Base-by-base conservation (phyloP, 2,797 vertebrate species). In the Gymnothorax reevesii region DNA sequence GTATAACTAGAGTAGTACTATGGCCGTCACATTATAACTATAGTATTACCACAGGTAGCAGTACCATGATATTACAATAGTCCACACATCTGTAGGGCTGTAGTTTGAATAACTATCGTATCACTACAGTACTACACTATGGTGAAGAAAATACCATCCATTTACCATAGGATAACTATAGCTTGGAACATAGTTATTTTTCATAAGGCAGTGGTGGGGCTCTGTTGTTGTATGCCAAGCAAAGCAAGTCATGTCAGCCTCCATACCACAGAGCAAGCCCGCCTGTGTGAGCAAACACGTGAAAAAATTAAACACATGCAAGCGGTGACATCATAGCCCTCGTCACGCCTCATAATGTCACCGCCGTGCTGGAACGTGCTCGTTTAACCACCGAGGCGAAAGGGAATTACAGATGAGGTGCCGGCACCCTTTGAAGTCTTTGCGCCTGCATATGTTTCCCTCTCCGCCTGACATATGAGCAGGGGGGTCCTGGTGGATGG, bases 341-440 rank as follows among this genome's bases (percentile, higher is more conserved):
- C 27, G 73, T 77, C 15, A 49, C 33, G 13, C 33, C 73, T 49
- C 22, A 13, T 75, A 49, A 75, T n/a, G 52, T 55, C 15, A 80
- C 77, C 15, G 52, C 17, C 49, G 20, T 80, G 77, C 52, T 9
- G 7, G 77, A 80, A 55, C 20, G 52, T n/a, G 52, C 7, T 80
- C 17, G 22, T 22, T n/a, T 10, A 54, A 55, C 77, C 77, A 22
- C 7, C 49, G n/a, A 8, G 17, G 60, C 7, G 25, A 27, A 83
- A 54, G 54, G 55, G 33, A 66, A 17, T 49, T n/a, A 22, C 7
- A 62, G 59, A 13, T 33, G 17, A 7, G n/a, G 57, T 33, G 64
- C 59, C 25, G 22, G 17, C 62, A 20, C 69, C 15, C 57, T 84
- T 84, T 84, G 59, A 84, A 84, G 59, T 52, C 15, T 66, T n/a